Evolutionary conservation across 2,888 invertebrate species (phyloP).

Genomic region (Arrhopalites spinosus): DNA sequence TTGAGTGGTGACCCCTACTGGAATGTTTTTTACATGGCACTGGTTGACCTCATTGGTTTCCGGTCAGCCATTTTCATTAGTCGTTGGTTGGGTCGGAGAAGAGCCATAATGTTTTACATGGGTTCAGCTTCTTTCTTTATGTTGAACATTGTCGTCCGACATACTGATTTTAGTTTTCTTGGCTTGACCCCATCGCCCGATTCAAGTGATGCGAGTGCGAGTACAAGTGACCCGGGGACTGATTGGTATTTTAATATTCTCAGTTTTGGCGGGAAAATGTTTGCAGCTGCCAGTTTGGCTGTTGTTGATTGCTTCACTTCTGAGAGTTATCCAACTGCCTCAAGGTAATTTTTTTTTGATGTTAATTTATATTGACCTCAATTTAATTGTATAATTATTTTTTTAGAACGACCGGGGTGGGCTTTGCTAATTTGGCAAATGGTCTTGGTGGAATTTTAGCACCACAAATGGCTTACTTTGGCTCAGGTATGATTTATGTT

Average conservation of each 20-base stretch:
- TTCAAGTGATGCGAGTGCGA: no score
- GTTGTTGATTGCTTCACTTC: constrained; percentile 38
- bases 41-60: constrained; percentile 43
- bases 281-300: constrained; percentile 13
- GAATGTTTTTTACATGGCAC: constrained; percentile 51
- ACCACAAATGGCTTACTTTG: constrained; percentile 45
- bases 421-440: constrained; percentile 46
- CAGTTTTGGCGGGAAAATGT: constrained; percentile 14
- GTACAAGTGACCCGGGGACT: background rate
- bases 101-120: background rate
- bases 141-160: constrained; percentile 23
- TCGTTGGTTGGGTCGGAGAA: constrained; percentile 1
- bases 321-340: constrained; percentile 40
- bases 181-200: constrained; percentile 41
- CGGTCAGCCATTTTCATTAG: background rate
- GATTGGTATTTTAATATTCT: constrained; percentile 17
- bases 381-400: background rate
- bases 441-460: constrained; percentile 49
- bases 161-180: constrained; percentile 40
- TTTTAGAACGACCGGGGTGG: constrained; percentile 37
- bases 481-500: background rate
- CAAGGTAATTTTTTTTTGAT: background rate
- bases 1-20: constrained; percentile 47
- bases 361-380: background rate
- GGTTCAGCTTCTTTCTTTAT: background rate